These are phyloP conservation scores for Falco concolor DNA, from an alignment of 2,797 vertebrate species.

Conservation along the genomic window DNA sequence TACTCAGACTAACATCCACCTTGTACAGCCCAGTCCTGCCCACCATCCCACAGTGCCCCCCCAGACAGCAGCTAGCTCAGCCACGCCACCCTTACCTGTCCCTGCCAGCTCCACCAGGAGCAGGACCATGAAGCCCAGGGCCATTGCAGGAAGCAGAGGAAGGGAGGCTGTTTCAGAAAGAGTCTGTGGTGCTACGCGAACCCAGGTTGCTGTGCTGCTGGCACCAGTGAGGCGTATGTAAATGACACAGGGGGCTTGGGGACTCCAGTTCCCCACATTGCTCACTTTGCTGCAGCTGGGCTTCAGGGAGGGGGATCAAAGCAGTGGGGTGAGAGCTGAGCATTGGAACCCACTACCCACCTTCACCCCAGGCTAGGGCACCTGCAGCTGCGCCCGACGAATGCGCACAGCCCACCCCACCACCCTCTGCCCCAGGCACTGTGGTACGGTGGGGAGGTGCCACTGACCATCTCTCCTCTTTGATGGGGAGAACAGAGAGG, in stretches of 20 bases:
- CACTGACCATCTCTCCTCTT: neutral
- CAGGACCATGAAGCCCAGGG: neutral
- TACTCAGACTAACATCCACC: neutral
- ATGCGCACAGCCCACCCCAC: neutral
- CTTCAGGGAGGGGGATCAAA: neutral
- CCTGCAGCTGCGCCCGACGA: neutral
- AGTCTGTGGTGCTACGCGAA: neutral
- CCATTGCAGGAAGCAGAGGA: slow-evolving; percentile 4
- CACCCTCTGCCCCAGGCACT: neutral
- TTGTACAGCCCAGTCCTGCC: neutral
- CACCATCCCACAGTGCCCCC: neutral
- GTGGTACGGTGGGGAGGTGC: fast-evolving
- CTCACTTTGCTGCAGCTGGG: neutral
- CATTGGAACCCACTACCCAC: fast-evolving
- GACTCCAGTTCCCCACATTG: neutral
- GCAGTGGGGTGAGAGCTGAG: neutral
- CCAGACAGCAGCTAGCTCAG: neutral
- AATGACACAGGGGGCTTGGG: slow-evolving; percentile 31
- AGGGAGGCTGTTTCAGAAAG: neutral
- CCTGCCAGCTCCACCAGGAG: neutral
- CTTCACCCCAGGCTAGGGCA: neutral
- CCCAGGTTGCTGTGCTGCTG: neutral
- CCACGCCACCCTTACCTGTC: slow-evolving; percentile 1
- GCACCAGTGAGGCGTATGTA: neutral
- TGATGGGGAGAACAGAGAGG: neutral